Evolutionary conservation across 2,888 invertebrate genomes (phyloP).

Genomic region (Ophioninae sp.): DNA sequence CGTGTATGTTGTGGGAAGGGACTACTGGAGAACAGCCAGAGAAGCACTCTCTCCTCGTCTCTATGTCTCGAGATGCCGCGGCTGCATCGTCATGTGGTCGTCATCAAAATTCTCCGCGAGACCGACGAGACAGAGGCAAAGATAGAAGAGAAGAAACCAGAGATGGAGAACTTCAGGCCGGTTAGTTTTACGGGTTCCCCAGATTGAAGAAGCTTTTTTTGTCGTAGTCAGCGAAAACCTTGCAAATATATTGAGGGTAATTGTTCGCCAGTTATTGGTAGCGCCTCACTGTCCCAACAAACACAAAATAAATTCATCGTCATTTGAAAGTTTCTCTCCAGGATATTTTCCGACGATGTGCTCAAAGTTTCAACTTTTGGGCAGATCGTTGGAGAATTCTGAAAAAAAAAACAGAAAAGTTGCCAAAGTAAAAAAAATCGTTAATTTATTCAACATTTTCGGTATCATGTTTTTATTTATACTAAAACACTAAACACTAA

Average conservation of each 20-base stretch:
- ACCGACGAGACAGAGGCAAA: slow-evolving; percentile 14
- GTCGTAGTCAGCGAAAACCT: slow-evolving; percentile 28
- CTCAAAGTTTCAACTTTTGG: too few relatives aligned
- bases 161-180: slow-evolving; percentile 33
- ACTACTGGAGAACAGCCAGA: slow-evolving; percentile 58
- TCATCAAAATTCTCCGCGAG: slow-evolving; percentile 65
- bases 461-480: too few relatives aligned
- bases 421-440: neutral
- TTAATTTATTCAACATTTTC: neutral
- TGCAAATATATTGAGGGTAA: neutral
- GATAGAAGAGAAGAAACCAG: slow-evolving; percentile 11
- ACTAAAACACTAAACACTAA: too few relatives aligned
- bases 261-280: slow-evolving; percentile 16
- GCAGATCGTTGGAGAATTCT: too few relatives aligned
- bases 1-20: slow-evolving; percentile 51
- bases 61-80: slow-evolving; percentile 40
- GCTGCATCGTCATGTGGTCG: slow-evolving; percentile 58
- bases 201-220: slow-evolving; percentile 41
- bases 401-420: too few relatives aligned
- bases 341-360: neutral
- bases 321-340: neutral
- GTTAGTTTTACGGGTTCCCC: slow-evolving; percentile 45
- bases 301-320: slow-evolving; percentile 6
- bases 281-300: neutral
- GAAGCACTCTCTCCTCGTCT: slow-evolving; percentile 40